Conservation (phyloP, 2,113 vertebrate genomes). For the Triplophysa tibetana region DNA sequence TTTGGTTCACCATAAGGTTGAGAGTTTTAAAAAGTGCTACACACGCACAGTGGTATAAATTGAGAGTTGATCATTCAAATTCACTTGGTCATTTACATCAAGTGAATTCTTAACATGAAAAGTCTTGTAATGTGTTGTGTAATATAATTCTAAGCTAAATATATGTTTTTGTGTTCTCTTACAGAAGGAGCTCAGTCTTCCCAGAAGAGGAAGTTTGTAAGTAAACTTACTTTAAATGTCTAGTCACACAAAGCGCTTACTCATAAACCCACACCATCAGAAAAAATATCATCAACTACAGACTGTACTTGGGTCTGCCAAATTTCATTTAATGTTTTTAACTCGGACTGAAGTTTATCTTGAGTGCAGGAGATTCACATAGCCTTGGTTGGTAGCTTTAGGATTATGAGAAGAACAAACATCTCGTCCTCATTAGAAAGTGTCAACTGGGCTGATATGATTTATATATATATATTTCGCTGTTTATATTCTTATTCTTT, state of each 20-base stretch:
- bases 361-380: not conserved
- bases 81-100: too few species aligned
- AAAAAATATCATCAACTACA: not conserved
- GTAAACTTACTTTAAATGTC: conserved; percentile 68
- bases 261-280: not conserved
- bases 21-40: too few species aligned
- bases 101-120: too few species aligned
- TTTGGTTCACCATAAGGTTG: too few species aligned
- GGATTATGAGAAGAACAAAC: not conserved
- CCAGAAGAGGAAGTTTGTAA: conserved; percentile 97
- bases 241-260: not conserved
- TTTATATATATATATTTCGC: not conserved
- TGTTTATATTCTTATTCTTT: not conserved
- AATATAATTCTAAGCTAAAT: not conserved
- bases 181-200: conserved; percentile 98
- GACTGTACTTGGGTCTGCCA: not conserved
- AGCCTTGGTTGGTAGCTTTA: not conserved
- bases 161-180: conserved; percentile 63
- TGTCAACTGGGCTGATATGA: not conserved
- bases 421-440: not conserved
- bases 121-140: not conserved
- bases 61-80: too few species aligned
- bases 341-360: not conserved
- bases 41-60: too few species aligned
- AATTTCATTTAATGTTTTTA: not conserved